Evolutionary conservation across 2,797 vertebrate genomes (phyloP).

Genomic region (Spinibarbus caldwelli): DNA sequence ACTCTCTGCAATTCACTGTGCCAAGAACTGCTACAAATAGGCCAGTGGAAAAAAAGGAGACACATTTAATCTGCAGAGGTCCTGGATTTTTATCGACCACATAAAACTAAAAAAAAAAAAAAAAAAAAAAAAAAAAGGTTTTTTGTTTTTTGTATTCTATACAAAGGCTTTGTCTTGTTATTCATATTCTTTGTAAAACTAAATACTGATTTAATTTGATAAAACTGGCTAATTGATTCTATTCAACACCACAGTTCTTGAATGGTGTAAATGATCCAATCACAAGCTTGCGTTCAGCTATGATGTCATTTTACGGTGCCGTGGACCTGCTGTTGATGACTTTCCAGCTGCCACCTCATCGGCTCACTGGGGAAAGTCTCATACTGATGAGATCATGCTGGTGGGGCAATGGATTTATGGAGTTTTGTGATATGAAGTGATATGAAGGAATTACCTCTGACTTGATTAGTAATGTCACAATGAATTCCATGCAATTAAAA

Average conservation of each 20-base stretch:
- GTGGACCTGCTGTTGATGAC: constrained; percentile 13
- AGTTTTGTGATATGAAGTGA: constrained; percentile 8
- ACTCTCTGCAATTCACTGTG: constrained; percentile 28
- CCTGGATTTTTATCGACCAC: background rate
- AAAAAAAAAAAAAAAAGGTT: too few relatives aligned
- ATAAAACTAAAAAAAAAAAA: too few relatives aligned
- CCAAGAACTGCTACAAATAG: constrained; percentile 35
- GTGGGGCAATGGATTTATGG: background rate
- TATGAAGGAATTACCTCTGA: background rate
- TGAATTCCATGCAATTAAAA: background rate
- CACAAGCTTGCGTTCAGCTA: constrained; percentile 16
- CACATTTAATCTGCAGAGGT: background rate
- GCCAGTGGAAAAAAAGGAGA: background rate
- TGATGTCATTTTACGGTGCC: constrained; percentile 54
- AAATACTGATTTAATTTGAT: background rate
- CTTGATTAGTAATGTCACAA: background rate
- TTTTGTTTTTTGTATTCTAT: background rate
- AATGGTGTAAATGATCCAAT: constrained; percentile 8
- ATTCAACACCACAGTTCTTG: background rate
- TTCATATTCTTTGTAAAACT: background rate
- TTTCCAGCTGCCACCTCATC: constrained; percentile 41
- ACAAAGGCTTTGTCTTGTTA: background rate
- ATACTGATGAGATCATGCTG: constrained; percentile 45
- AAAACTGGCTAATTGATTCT: background rate
- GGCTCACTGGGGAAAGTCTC: constrained; percentile 2